Conservation (phyloP, 1,140 invertebrate genomes). For the Cyclargus thomasi region DNA sequence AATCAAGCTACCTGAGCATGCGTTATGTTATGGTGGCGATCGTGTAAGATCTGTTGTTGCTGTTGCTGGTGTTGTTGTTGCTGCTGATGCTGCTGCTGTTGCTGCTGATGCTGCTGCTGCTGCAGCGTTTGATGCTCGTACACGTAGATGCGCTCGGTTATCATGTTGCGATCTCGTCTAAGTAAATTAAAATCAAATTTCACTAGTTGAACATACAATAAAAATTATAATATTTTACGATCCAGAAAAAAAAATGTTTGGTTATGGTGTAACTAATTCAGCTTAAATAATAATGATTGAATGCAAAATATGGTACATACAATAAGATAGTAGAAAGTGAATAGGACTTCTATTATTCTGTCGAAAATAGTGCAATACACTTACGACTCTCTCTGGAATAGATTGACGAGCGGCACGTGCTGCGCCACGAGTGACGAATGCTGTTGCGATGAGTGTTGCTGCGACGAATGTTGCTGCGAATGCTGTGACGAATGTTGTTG, state of each 20-base stretch:
- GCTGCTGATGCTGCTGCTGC: constrained; percentile 37
- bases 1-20: constrained; percentile 25
- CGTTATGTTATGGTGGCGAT: constrained; percentile 30
- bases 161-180: constrained; percentile 36
- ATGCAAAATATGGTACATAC: too few species aligned
- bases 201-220: too few species aligned
- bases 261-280: too few species aligned
- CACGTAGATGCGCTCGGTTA: constrained; percentile 48
- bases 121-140: constrained; percentile 64
- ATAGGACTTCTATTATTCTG: too few species aligned
- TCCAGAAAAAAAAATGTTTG: too few species aligned
- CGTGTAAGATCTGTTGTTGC: constrained; percentile 31
- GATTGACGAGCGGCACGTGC: neutral
- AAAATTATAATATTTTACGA: too few species aligned
- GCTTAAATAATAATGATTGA: too few species aligned
- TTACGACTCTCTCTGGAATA: constrained; percentile 25
- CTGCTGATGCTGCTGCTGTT: constrained; percentile 28
- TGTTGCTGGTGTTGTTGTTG: constrained; percentile 33
- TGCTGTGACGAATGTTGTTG: constrained; percentile 75
- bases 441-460: constrained; percentile 74
- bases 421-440: constrained; percentile 29
- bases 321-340: too few species aligned
- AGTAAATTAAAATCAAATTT: neutral
- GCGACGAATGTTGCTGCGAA: constrained; percentile 76
- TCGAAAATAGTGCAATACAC: neutral